Conservation (phyloP, 2,888 invertebrate species). For the Eumerus sabulonum region DNA sequence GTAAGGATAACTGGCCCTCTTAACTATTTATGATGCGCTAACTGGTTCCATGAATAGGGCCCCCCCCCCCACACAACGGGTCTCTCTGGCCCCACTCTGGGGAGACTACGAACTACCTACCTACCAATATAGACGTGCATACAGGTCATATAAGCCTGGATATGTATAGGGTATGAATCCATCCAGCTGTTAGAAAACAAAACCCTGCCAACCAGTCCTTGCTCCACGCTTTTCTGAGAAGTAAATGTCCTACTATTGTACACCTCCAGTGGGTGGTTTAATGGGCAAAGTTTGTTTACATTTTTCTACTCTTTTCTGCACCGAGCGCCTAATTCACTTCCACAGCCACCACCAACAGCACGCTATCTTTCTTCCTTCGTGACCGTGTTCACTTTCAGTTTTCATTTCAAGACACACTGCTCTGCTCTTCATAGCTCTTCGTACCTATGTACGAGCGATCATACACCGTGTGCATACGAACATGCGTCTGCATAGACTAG, state of each 20-base stretch:
- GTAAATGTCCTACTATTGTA: not conserved
- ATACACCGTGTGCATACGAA: not conserved
- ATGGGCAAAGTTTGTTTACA: conserved; percentile 25
- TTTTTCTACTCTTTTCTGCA: conserved; percentile 5
- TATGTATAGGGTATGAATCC: no score
- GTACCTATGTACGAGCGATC: no score
- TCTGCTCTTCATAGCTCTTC: conserved; percentile 15
- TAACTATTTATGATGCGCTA: no score
- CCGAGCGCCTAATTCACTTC: conserved; percentile 11
- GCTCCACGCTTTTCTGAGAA: conserved; percentile 3
- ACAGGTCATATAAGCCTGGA: no score
- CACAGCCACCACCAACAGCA: conserved; percentile 11
- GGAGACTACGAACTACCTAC: no score
- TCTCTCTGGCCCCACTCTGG: no score
- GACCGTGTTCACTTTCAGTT: conserved; percentile 61
- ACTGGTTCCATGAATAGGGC: no score
- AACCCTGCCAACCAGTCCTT: no score
- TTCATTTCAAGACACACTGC: conserved; percentile 32
- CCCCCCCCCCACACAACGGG: no score
- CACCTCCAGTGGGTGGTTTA: not conserved
- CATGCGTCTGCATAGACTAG: not conserved
- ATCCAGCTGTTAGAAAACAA: no score
- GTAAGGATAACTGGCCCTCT: no score
- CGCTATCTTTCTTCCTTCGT: conserved; percentile 38
- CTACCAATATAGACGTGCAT: no score